Evolutionary conservation across 2,113 vertebrate species (phyloP).

Genomic region (Xenopus borealis): DNA sequence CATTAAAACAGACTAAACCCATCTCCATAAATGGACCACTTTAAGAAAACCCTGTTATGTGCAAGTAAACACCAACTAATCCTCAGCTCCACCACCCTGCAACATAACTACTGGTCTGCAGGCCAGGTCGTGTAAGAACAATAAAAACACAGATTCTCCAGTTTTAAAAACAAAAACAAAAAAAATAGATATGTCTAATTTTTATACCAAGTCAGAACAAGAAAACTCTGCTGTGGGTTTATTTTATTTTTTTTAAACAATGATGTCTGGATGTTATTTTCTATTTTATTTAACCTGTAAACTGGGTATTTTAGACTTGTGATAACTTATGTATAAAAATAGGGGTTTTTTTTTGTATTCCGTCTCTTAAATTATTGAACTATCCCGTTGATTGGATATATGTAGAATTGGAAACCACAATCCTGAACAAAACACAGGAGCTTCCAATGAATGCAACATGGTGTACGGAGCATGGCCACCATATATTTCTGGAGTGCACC

Average conservation of each 20-base stretch:
- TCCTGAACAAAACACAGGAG: no score
- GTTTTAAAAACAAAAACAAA: slow-evolving; percentile 49
- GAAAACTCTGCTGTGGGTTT: slow-evolving; percentile 54
- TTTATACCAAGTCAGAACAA: slow-evolving; percentile 60
- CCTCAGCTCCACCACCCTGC: slow-evolving; percentile 64
- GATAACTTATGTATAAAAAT: slow-evolving; percentile 82
- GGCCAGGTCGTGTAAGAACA: slow-evolving; percentile 39
- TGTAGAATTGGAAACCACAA: no score
- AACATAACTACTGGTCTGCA: slow-evolving; percentile 61
- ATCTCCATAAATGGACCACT: background rate
- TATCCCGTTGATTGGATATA: no score
- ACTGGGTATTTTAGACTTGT: slow-evolving; percentile 79
- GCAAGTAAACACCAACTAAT: slow-evolving; percentile 48
- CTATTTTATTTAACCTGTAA: slow-evolving; percentile 95
- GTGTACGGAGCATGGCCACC: no score
- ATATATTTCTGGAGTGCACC: no score
- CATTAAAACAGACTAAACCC: no score
- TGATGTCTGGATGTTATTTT: slow-evolving; percentile 84
- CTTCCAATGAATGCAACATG: no score
- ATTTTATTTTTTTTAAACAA: slow-evolving; percentile 76
- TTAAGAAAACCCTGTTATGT: background rate
- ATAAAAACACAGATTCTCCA: slow-evolving; percentile 78
- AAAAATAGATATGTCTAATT: slow-evolving; percentile 58
- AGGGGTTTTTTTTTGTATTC: slow-evolving; percentile 66
- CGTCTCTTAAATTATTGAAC: no score